Conservation (phyloP, 2,113 vertebrate genomes). For the Turdus rufiventris region DNA sequence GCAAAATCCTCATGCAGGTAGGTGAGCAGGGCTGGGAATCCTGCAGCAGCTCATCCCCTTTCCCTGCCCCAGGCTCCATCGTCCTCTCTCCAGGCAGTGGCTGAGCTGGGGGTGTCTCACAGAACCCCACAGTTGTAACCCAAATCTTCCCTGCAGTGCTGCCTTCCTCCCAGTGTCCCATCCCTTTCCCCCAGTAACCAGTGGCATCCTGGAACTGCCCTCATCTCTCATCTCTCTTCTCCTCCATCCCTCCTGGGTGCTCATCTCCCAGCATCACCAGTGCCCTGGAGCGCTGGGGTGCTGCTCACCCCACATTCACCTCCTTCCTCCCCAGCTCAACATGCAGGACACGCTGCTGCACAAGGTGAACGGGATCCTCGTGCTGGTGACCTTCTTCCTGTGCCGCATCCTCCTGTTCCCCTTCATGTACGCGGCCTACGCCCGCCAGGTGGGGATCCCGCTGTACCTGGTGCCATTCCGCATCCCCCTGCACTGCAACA, state of each 20-base stretch:
- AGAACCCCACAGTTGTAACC: not conserved
- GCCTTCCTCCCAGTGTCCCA: not conserved
- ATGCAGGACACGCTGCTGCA: slow-evolving; percentile 89
- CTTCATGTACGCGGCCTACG: slow-evolving; percentile 93
- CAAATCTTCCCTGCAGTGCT: not conserved
- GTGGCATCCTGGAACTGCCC: not conserved
- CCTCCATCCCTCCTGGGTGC: not conserved
- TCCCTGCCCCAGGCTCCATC: not conserved
- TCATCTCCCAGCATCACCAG: not conserved
- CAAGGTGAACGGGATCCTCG: slow-evolving; percentile 88
- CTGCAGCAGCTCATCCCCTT: not conserved
- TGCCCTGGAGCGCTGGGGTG: accelerated
- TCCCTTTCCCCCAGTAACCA: not conserved
- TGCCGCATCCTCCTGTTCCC: slow-evolving; percentile 96
- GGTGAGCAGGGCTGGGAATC: not conserved
- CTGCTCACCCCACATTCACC: not conserved
- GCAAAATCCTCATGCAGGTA: slow-evolving; percentile 96
- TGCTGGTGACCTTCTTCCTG: slow-evolving; percentile 88
- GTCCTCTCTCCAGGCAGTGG: not conserved
- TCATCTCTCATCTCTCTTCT: no score
- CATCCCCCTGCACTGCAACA: slow-evolving; percentile 85
- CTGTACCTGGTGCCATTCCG: slow-evolving; percentile 84
- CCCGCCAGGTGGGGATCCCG: slow-evolving; percentile 79
- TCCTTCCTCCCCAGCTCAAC: slow-evolving; percentile 75
- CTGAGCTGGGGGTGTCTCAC: not conserved